phyloP scores from a whole-genome alignment of 2,113 vertebrate species.

The Chamaea fasciata region DNA sequence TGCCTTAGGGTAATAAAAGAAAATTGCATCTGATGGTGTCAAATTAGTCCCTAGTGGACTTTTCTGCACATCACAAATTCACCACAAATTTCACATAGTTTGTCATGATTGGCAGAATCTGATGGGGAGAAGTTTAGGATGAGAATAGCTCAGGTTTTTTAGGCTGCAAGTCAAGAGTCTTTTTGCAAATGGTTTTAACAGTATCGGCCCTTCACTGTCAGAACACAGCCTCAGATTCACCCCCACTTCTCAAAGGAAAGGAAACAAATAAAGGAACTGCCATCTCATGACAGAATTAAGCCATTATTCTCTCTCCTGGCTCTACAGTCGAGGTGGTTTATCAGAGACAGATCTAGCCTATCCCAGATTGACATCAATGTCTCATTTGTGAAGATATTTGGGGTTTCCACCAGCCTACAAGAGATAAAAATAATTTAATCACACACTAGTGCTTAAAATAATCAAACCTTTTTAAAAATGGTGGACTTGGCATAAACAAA shows the following conservation, averaged over 20 bases:
- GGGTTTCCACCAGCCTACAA: background rate
- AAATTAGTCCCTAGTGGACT: conserved; percentile 61
- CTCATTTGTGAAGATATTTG: background rate
- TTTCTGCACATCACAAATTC: conserved; percentile 40
- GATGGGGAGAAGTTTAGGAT: background rate
- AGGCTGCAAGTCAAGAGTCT: background rate
- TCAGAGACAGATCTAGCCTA: background rate
- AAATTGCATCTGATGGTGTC: conserved; percentile 59
- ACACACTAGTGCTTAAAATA: background rate
- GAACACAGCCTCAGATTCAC: background rate
- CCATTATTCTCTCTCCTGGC: background rate
- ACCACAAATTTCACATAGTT: conserved; percentile 8
- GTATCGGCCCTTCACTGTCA: background rate
- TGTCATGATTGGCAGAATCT: conserved; percentile 38
- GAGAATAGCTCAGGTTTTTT: background rate
- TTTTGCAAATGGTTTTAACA: background rate
- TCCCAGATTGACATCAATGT: background rate
- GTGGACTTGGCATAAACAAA: background rate
- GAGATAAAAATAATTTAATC: background rate
- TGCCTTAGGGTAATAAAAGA: conserved; percentile 56
- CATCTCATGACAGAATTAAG: background rate
- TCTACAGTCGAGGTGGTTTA: background rate
- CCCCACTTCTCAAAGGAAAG: background rate
- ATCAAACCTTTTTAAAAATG: background rate
- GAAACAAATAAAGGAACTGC: background rate